Evolutionary conservation across 2,797 vertebrate species (phyloP), one percentile per base, ranked within the genome.

Genomic region (Schizopygopsis pylzovi): DNA sequence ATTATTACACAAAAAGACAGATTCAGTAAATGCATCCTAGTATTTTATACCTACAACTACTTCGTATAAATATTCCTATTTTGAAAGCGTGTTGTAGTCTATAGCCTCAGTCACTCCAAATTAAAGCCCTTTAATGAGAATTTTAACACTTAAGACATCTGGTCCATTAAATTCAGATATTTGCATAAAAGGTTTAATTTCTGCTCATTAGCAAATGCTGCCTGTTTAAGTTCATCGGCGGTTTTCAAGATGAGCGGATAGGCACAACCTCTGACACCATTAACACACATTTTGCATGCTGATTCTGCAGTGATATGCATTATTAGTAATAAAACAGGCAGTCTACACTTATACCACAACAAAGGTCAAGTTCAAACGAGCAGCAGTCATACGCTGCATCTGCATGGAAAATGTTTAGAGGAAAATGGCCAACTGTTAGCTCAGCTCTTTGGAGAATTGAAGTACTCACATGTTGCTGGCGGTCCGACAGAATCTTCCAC

Each of bases 401-500:
- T 28, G 54, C 45, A 84, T 20, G 22, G 61, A 65, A 77, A 39
- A 47, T n/a, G 43, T 39, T 83, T 59, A 11, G n/a, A 72, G 12
- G 68, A 59, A 70, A 61, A 61, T 4, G 22, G 59, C 59, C 43
- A 39, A 25, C 11, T 49, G 47, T 63, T 11, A 54, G 33, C 52
- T 78, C 37, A 45, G n/a, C n/a, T 78, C 6, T 47, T 45, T 11
- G 20, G 13, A 65, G 33, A 83, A 75, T 22, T 37, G 49, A 25
- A 18, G 43, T 45, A 93, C 97, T 98, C 91, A 99, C 98, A 67
- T 99, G 98, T 88, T 99, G 98, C 85, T 99, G 98, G 43, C 98
- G 95, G 92, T 99, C 98, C 2, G 98, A 98, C 16, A 99, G 94
- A 91, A 99, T 99, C 92, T 99, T 99, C 98, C 98, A 99, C 75